phyloP scores from a whole-genome alignment of 2,888 invertebrate genomes.

The Epinotia brunnichana region DNA sequence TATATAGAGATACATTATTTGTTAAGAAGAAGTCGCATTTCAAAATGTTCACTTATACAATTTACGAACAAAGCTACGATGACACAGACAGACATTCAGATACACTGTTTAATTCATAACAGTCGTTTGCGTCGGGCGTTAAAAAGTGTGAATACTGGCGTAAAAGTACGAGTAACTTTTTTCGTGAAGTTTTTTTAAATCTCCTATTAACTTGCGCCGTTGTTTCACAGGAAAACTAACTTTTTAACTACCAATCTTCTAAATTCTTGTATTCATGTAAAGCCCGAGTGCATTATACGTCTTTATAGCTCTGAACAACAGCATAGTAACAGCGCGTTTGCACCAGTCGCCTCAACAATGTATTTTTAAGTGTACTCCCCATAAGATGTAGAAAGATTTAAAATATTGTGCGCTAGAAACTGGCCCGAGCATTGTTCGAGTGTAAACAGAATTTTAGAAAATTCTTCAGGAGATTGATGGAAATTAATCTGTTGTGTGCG shows the following conservation, averaged over 20 bases:
- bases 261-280: background rate
- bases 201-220: background rate
- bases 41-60: no score
- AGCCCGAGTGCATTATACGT: background rate
- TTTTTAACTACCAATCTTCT: background rate
- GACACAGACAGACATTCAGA: no score
- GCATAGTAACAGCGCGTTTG: conserved; percentile 33
- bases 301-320: background rate
- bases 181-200: no score
- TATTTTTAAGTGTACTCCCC: conserved; percentile 44
- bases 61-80: no score
- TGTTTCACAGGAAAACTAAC: background rate
- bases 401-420: conserved; percentile 36
- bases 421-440: conserved; percentile 33
- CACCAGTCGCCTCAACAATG: conserved; percentile 35
- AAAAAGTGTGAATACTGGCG: no score
- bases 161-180: no score
- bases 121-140: background rate
- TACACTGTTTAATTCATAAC: no score
- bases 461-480: conserved; percentile 36
- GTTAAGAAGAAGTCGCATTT: no score
- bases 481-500: conserved; percentile 35
- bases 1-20: no score
- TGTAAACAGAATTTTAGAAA: conserved; percentile 31
- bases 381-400: conserved; percentile 42